Evolutionary conservation across 2,797 vertebrate species (phyloP).

Genomic region (Podarcis siculus): DNA sequence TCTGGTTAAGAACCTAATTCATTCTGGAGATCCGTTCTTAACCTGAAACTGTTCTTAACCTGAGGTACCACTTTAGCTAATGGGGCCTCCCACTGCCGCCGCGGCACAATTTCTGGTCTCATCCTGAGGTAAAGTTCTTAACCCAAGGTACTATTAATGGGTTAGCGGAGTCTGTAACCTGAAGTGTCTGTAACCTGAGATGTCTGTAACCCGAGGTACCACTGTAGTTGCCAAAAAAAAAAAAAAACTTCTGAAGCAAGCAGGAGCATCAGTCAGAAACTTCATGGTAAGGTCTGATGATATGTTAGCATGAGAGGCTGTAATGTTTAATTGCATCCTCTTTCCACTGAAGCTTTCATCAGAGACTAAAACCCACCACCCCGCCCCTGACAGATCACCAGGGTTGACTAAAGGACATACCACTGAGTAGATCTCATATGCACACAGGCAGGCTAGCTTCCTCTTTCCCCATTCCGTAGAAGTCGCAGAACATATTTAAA

Average conservation of each 20-base stretch:
- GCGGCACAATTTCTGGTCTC: too few relatives aligned
- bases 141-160: too few relatives aligned
- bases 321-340: background rate
- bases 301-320: background rate
- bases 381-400: background rate
- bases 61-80: too few relatives aligned
- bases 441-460: background rate
- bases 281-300: background rate
- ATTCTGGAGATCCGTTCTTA: too few relatives aligned
- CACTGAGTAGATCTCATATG: background rate
- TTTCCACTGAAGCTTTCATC: conserved; percentile 11
- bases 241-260: background rate
- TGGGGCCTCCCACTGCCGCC: too few relatives aligned
- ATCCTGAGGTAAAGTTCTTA: too few relatives aligned
- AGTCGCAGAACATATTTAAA: background rate
- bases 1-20: too few relatives aligned
- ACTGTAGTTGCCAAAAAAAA: too few relatives aligned
- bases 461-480: background rate
- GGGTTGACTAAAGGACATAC: background rate
- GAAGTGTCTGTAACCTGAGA: too few relatives aligned
- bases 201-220: too few relatives aligned
- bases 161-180: too few relatives aligned
- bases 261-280: background rate
- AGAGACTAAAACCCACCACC: background rate
- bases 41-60: too few relatives aligned